Conservation (phyloP, 2,888 invertebrate genomes). For the Eutolmus rufibarbis region DNA sequence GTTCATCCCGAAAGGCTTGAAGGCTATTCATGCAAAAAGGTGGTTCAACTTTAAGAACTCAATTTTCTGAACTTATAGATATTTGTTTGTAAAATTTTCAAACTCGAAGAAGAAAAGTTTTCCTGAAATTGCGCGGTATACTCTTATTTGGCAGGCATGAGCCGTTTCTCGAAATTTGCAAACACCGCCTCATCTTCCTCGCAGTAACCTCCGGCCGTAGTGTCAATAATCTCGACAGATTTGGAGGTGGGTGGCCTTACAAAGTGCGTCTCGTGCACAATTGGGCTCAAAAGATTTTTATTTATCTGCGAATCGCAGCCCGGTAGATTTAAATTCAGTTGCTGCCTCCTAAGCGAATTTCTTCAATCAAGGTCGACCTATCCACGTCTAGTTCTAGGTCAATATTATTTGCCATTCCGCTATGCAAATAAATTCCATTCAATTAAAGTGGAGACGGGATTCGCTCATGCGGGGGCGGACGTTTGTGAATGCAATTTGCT, state of each 20-base stretch:
- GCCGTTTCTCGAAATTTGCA: neutral
- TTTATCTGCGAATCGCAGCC: neutral
- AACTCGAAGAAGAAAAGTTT: neutral
- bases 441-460: neutral
- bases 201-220: neutral
- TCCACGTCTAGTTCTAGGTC: slow-evolving; percentile 26
- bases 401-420: neutral
- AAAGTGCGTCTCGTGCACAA: neutral
- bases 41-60: neutral
- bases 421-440: slow-evolving; percentile 9
- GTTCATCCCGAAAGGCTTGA: neutral
- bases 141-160: neutral
- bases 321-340: neutral
- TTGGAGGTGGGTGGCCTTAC: neutral
- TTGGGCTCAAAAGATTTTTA: neutral
- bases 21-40: neutral
- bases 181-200: neutral
- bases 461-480: neutral
- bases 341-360: neutral
- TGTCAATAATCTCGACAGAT: neutral
- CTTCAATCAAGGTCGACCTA: neutral
- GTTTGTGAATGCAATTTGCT: neutral
- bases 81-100: neutral
- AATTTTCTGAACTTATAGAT: neutral
- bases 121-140: neutral